Evolutionary conservation across 2,797 vertebrate species (phyloP), one percentile per base, ranked within the genome.

Genomic region (Poeciliopsis paucimaculata): DNA sequence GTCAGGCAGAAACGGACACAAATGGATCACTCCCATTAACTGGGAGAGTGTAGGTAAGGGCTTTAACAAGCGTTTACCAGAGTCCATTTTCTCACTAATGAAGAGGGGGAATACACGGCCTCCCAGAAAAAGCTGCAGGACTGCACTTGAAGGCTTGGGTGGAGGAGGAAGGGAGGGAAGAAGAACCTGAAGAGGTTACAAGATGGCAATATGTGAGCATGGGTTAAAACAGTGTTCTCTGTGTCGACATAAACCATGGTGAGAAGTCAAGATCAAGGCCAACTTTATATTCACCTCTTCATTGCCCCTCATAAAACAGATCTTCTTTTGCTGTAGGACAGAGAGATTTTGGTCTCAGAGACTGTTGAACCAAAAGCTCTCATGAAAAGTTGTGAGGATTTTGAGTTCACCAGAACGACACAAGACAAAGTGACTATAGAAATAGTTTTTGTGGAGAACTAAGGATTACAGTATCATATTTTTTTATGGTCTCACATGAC

Each of bases 31-130:
- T 97, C 97, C 97, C 97, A 98, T 99, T 99, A 99, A 98, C 97
- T 95, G 96, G 94, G 96, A 96, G 96, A 98, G 97, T 97, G 97
- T 98, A 98, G 97, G 98, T 99, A 98, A 94, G 97, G 97, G 97
- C 98, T 99, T 98, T 99, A 98, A 99, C 98, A 99, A 99, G 98
- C 98, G 95, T 98, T 99, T 99, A 98, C 96, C 96, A 98, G 97
- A 98, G 97, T 98, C 98, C 98, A 98, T 99, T 98, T 99, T 99
- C 97, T 97, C 96, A 94, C 97, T 99, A 99, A 99, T 99, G 98
- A 99, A 99, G 97, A 98, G 97, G 97, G 93, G 97, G 97, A 97
- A 98, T 98, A 97, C 96, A 96, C 96, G 97, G 98, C 97, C 96
- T 96, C 93, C 96, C 96, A 97, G 95, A 96, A 97, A 97, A 96